Evolutionary conservation across 2,797 vertebrate genomes (phyloP), one percentile per base, ranked within the genome.

Genomic region (Dryobates pubescens): DNA sequence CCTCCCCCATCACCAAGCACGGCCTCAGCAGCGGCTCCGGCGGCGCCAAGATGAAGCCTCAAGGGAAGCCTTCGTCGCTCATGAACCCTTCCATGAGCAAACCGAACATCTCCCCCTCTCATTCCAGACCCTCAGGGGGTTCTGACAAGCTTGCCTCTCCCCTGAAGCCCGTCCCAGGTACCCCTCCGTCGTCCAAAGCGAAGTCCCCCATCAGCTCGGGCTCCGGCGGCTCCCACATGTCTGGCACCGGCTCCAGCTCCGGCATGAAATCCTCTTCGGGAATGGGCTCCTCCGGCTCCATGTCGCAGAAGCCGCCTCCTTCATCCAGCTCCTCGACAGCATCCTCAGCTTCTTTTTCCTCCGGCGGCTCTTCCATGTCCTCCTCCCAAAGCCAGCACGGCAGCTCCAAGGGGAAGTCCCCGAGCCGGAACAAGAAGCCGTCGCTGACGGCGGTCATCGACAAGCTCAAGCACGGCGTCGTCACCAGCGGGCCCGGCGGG

Each of bases 381-480:
- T 98, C 98, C 6, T 98, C 99, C 75, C 99, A 99, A 89, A 99
- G 99, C 94, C 98, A 98, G 94, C 98, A 98, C 95, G 98, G 98
- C 74, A 98, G 98, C 38, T 99, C 99, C 91, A 99, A 99, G 97
- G 99, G 99, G 56, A 99, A 99, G 95, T 99, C 99, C 53, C 99
- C 99, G 12, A 99, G 99, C 97, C 98, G 99, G 85, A 99, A 99
- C 98, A 99, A 99, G 97, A 99, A 99, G 91, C 99, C 99, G 5
- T 99, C 99, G 16, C 98, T 99, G 88, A 99, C 98, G 1, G 99
- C 99, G 5, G 99, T 99, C 89, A 99, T 99, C 88, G 99, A 99
- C 97, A 99, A 99, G 95, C 98, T 99, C 45, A 99, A 99, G 96
- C 99, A 99, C 77, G 99, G 99, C 7, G 99, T 99, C 77, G 98